Evolutionary conservation across 2,113 vertebrate species (phyloP), one percentile per base, ranked within the genome.

Genomic region (Ariopsis seemanni): DNA sequence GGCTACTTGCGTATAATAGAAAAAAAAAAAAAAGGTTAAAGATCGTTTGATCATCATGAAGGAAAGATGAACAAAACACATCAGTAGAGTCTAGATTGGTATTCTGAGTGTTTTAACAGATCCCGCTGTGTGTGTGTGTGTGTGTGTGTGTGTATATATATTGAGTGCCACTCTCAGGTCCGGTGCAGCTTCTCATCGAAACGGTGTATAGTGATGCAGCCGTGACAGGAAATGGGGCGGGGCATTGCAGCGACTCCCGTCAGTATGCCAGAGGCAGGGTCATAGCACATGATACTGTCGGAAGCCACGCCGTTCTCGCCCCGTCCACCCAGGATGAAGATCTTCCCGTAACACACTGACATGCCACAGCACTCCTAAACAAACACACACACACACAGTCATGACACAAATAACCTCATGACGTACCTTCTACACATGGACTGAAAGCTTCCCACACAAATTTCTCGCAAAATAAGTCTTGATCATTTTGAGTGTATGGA

Each of bases 321-420:
- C 91, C 97, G 96, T 91, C 98, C 98, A 9, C 98, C 98, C 63
- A 99, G 96, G 94, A 99, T 99, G 90, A 96, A 99, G 94, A 99
- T 97, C 93, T 99, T 99, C 48, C 98, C 98, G 62, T 99, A 99
- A 90, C 98, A 99, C 78, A 99, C 97, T 6, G 98, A 99, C 98
- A 99, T 99, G 88, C 98, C 98, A 88, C 98, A 99, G 87, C 98
- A 99, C 95, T 99, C 98, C 98, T 99, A 95, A 88, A 92, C 83
- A 89, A 25, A 83, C 58, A 79, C 4, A 34, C 34, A 34, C 18
- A 34, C 34, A 34, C 34, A 34, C 34, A 34, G 6, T 63, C 42
- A 50, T 7, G 12, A 83, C 20, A 15, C 42, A 7, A 63, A 62
- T 48, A n/a, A 2, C 25, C 18, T 50, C 20, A 6, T 25, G 42